Base-by-base conservation (phyloP, 1,140 invertebrate species). In the Drosophila lowei region DNA sequence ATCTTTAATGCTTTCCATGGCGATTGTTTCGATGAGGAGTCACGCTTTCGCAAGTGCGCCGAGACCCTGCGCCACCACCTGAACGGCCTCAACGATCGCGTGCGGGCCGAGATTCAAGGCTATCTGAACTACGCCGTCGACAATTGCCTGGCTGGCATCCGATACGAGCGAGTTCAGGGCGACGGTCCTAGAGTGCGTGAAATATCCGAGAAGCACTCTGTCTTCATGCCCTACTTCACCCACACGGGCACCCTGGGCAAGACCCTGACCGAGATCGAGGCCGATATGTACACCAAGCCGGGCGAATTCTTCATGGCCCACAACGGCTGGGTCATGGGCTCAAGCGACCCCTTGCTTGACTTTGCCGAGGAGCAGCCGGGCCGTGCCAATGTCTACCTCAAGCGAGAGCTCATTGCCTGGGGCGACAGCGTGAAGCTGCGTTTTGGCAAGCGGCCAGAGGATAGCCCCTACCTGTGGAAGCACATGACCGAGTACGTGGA, bases 241-340 rank as follows among this genome's bases (percentile, higher is more conserved):
- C 76, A 90, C 38, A 77, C 76, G 2, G 74, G 64, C 34, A 79
- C 79, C 0, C 28, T 77, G 46, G 88, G 90, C n/a, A 83, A 79
- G 25, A 63, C 72, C 0, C 55, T 96, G 16, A 71, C 92, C 8
- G 95, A 96, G 86, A 93, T 95, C 70, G 97, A 98, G 92, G 90
- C 93, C 41, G 92, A 93, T 2, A 95, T 97, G 93, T 96, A 95
- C 79, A 93, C 93, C 46, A 90, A 93, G 41, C 92, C 94, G 42
- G 93, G 94, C 44, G 93, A 93, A 56, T 95, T 94, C 76, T 93
- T 98, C 28, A 98, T 99, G 97, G 98, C 98, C 18, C 98, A 99
- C 92, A 99, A 99, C 93, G 99, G 99, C 48, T 99, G 99, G 99
- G 98, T 99, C 0, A 99, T 99, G 97, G 95, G 96, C 89, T 94